Evolutionary conservation across 2,113 vertebrate species (phyloP), one percentile per base, ranked within the genome.

Genomic region (Pyxicephalus adspersus): DNA sequence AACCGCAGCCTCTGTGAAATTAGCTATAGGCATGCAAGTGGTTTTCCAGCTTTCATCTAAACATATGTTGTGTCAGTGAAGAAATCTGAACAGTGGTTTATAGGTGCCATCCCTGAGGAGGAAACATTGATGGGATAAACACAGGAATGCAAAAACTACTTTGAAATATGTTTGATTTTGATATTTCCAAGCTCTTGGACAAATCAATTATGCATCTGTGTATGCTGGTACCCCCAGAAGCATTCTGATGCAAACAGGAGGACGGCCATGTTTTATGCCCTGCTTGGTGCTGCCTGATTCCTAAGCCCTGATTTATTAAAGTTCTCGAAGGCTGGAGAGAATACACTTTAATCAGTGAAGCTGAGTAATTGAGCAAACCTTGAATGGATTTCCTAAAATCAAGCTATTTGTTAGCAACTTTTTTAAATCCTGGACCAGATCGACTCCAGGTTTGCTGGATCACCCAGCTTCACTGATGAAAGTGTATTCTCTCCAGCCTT

Each of bases 51-150:
- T 71, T 68, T 61, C 66, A 80, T 71, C 77, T 52, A 60, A 63
- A 80, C 55, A 72, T 71, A 72, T 80, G 54, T 52, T 34, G 66
- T 52, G 77, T 80, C 66, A 80, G 61, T 29, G 38, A 64, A 52
- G 60, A 64, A 61, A 5, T 76, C 58, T 17, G 60, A 29, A 34
- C 51, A 66, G 20, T 51, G 4, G 63, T 45, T 57, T 57, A 67
- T 55, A 78, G 64, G 51, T 67, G 50, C 51, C 13, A 6, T 78
- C 26, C 28, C 76, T 2, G 1, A 13, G 52, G 2, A 19, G 29
- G 76, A 29, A n/a, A 22, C 8, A n/a, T 66, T 23, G 31, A n/a
- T 16, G 50, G 66, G 45, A 66, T 77, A 65, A 77, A 38, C 63
- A 57, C 76, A 2, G 51, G 25, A 16, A 55, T 25, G 63, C 51